Conservation (phyloP, 2,797 vertebrate genomes). For the Callimico goeldii region DNA sequence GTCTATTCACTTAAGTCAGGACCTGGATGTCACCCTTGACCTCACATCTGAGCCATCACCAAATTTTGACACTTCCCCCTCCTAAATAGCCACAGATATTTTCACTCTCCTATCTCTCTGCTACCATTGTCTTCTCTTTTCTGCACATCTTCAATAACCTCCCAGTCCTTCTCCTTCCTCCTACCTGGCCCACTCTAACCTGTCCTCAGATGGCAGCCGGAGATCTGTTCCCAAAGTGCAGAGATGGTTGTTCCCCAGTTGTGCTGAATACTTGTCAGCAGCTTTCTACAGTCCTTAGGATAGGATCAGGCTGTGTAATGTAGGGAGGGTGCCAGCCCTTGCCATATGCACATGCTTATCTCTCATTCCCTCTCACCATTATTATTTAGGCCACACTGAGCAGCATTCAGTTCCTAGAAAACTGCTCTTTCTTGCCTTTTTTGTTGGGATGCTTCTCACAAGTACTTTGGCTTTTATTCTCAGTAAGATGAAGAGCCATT, state of each 20-base stretch:
- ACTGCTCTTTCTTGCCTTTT: neutral
- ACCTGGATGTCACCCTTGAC: neutral
- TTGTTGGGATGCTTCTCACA: neutral
- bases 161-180: neutral
- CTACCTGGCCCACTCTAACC: rapidly evolving
- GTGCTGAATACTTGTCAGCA: neutral
- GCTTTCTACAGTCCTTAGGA: neutral
- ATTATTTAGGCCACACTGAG: neutral
- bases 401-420: neutral
- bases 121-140: neutral
- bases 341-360: neutral
- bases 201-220: too few species aligned
- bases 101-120: neutral
- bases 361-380: neutral
- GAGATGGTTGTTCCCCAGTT: rapidly evolving
- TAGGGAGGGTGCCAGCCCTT: neutral
- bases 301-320: neutral
- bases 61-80: neutral
- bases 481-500: neutral
- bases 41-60: neutral
- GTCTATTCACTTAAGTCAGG: neutral
- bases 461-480: neutral
- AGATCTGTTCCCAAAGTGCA: neutral
- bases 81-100: too few species aligned
- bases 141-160: neutral